A percentile compares a stretch with the other conserved stretches of the same genome.
Conservation (phyloP, 2,797 vertebrate genomes). For the Acanthis flammea region DNA sequence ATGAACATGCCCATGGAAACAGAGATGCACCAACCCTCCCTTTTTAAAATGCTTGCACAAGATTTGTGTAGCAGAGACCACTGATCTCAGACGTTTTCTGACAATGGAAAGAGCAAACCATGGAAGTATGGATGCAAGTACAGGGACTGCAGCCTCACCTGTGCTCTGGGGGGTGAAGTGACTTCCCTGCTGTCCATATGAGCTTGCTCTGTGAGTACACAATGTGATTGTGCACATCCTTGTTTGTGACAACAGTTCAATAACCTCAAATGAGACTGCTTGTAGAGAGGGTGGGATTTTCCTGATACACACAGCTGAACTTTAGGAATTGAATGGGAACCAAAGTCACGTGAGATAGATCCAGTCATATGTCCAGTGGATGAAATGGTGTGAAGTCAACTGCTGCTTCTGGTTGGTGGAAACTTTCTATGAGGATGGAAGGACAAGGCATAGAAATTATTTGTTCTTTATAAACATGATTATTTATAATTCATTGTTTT, state of each 20-base stretch:
- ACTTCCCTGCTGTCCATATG: accelerated
- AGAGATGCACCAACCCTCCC: neutral
- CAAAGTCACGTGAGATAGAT: accelerated
- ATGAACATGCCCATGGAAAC: neutral
- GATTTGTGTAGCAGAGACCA: neutral
- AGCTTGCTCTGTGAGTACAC: neutral
- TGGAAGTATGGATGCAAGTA: neutral
- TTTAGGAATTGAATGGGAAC: neutral
- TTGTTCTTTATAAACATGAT: neutral
- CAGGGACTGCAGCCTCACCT: neutral
- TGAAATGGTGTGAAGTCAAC: neutral
- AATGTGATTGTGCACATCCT: neutral
- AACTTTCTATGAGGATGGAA: neutral
- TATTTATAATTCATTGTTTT: neutral
- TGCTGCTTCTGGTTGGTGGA: neutral
- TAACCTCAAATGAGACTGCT: neutral
- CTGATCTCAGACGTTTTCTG: neutral
- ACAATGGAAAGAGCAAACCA: neutral
- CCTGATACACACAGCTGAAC: neutral
- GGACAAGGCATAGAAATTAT: neutral
- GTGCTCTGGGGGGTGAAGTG: neutral
- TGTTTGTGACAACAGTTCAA: neutral
- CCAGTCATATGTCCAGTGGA: neutral
- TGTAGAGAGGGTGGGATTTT: neutral
- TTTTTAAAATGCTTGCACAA: neutral